Evolutionary conservation across 1,140 invertebrate genomes (phyloP).

Genomic region (Andricus grossulariae): DNA sequence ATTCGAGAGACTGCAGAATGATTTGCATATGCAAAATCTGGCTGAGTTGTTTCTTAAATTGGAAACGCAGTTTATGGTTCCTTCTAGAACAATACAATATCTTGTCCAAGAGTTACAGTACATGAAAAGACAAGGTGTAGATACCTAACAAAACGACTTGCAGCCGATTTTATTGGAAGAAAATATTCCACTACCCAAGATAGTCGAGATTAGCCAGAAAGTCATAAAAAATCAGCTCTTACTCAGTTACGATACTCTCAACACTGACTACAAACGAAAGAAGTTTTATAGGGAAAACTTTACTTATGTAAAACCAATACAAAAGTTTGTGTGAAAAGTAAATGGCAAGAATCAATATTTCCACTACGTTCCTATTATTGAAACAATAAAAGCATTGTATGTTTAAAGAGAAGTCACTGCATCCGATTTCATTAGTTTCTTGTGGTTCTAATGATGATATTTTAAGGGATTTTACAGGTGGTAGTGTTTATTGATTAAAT

Average conservation of each 20-base stretch:
- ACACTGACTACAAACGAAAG: too few species aligned
- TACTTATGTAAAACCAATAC: conserved; percentile 43
- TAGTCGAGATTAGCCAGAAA: not conserved
- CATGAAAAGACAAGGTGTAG: not conserved
- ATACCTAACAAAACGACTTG: not conserved
- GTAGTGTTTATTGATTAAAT: conserved; percentile 53
- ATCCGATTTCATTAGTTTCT: conserved; percentile 38
- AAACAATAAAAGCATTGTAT: conserved; percentile 45
- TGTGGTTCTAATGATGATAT: conserved; percentile 32
- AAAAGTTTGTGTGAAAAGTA: conserved; percentile 27
- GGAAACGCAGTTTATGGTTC: not conserved
- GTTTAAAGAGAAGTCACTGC: conserved; percentile 47
- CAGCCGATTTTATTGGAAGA: conserved; percentile 12
- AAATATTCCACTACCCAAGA: conserved; percentile 11
- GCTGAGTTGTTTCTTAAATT: not conserved
- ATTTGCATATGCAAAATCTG: not conserved
- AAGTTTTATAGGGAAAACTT: too few species aligned
- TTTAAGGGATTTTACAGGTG: conserved; percentile 57
- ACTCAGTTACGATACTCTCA: too few species aligned
- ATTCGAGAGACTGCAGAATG: not conserved
- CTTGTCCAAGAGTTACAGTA: not conserved
- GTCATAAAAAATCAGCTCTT: conserved; percentile 24
- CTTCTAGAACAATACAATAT: not conserved
- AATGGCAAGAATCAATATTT: conserved; percentile 4
- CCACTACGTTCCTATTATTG: conserved; percentile 32